Evolutionary conservation across 37 sponge, comb jelly and placozoan species (phyloP).

Genomic region (Oscarella lobularis): DNA sequence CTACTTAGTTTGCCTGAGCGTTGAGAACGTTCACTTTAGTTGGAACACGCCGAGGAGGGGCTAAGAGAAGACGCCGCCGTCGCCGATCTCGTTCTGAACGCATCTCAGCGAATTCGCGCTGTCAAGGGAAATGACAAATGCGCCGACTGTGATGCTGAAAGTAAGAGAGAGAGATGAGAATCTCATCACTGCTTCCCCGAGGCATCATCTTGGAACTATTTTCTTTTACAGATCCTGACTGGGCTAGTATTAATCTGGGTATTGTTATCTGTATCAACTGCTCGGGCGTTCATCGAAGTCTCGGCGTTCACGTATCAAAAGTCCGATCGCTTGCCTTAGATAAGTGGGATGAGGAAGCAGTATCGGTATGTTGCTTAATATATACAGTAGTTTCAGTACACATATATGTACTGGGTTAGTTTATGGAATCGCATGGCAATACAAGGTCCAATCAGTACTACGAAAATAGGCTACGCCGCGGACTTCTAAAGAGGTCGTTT

Average conservation of each 20-base stretch:
- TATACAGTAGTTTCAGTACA: neutral
- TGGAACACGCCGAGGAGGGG: neutral
- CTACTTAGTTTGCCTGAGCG: neutral
- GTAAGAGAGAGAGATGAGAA: neutral
- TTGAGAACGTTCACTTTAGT: neutral
- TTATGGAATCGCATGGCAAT: slow-evolving; percentile 72
- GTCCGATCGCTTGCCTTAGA: slow-evolving; percentile 74
- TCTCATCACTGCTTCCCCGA: too few relatives aligned
- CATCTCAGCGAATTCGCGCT: slow-evolving; percentile 4
- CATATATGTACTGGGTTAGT: slow-evolving; percentile 12
- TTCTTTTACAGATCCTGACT: slow-evolving; percentile 55
- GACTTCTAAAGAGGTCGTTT: too few relatives aligned
- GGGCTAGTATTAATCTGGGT: slow-evolving; percentile 87
- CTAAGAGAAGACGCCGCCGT: neutral
- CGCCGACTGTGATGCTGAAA: slow-evolving; percentile 9
- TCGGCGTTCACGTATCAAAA: slow-evolving; percentile 81
- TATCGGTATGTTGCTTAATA: slow-evolving; percentile 23
- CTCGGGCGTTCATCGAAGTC: slow-evolving; percentile 73
- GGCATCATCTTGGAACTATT: too few relatives aligned
- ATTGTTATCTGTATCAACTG: slow-evolving; percentile 71
- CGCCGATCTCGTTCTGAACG: neutral
- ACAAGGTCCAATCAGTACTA: slow-evolving; percentile 12
- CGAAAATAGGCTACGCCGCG: too few relatives aligned
- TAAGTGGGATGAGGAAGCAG: slow-evolving; percentile 46
- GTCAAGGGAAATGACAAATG: slow-evolving; percentile 17